phyloP scores from a whole-genome alignment of 2,113 vertebrate genomes.

The Neodontobutis hainanensis region DNA sequence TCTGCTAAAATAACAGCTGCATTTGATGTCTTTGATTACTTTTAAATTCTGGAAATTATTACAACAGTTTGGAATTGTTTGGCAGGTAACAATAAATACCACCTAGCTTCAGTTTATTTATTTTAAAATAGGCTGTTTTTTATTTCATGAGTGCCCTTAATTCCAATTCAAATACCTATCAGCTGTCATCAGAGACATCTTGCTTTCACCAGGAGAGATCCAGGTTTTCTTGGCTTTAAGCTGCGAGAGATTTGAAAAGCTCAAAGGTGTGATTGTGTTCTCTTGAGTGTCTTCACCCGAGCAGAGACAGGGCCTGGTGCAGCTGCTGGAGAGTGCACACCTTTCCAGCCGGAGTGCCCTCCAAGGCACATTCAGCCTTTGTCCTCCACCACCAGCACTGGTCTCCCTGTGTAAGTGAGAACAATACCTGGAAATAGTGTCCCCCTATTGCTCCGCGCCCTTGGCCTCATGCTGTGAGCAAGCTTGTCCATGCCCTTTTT shows the following conservation, averaged over 20 bases:
- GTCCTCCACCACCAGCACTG: background rate
- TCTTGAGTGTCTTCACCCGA: background rate
- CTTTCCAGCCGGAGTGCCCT: background rate
- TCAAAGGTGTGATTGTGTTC: background rate
- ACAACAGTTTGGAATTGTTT: too few relatives aligned
- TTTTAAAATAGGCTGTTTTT: background rate
- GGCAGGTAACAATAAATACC: too few relatives aligned
- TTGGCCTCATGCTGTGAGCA: background rate
- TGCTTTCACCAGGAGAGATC: conserved; percentile 24
- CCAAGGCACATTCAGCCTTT: background rate
- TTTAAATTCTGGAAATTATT: too few relatives aligned
- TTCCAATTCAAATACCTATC: conserved; percentile 41
- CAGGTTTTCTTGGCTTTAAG: conserved; percentile 11
- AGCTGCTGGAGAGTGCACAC: too few relatives aligned
- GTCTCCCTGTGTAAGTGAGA: background rate
- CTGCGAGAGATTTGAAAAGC: background rate
- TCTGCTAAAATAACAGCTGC: too few relatives aligned
- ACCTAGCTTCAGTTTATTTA: too few relatives aligned
- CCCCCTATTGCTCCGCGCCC: background rate
- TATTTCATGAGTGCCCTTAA: conserved; percentile 14
- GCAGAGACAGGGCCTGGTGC: background rate
- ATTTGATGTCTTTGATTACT: too few relatives aligned
- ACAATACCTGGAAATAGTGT: background rate
- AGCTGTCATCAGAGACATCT: conserved; percentile 33
- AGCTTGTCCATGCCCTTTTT: background rate